Base-by-base conservation (phyloP, 2,797 vertebrate genomes). In the Halcyon chelicuti region DNA sequence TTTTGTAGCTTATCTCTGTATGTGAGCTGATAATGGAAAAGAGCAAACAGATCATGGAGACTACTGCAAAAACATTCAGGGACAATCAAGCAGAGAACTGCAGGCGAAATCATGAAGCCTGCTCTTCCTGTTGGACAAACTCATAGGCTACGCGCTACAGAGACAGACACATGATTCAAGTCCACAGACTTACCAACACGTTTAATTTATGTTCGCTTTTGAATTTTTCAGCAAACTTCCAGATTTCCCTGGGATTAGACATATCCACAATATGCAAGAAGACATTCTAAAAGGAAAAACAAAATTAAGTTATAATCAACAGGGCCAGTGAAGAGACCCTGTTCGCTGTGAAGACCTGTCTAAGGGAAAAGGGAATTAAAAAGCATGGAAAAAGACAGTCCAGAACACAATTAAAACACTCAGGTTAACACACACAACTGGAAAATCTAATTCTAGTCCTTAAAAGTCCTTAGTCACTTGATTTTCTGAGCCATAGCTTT, bases 191-290 rank as follows among this genome's bases (percentile, higher is more conserved):
- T 94, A 99, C 98, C 98, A 99, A 95, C 33, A 99, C 98, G 40
- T 98, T 86, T 8, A 99, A 84, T 42, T 89, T 89, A 97, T 99
- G 97, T 63, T 96, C 97, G 29, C 98, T 96, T 33, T 82, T 97
- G 95, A 99, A 99, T 89, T 83, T 98, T 94, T 98, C 98, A 23
- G 97, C 98, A 94, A 99, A 99, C 74, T 98, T 98, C 99, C 98
- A 99, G 68, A 99, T 98, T 87, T 98, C 97, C 84, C 96, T 98
- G 10, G 98, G 97, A 52, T 97, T 97, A 76, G 98, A 99, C 96
- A 99, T 98, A 97, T 99, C 98, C 86, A 99, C 94, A 40, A 99
- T 86, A 78, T 99, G 98, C 75, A 99, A 61, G 67, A 98, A 98
- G 49, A 99, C 93, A 51, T 98, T 98, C 98, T 99, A 96, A 92